Base-by-base conservation (phyloP, 2,888 invertebrate species). In the Phymatocera aterrima region DNA sequence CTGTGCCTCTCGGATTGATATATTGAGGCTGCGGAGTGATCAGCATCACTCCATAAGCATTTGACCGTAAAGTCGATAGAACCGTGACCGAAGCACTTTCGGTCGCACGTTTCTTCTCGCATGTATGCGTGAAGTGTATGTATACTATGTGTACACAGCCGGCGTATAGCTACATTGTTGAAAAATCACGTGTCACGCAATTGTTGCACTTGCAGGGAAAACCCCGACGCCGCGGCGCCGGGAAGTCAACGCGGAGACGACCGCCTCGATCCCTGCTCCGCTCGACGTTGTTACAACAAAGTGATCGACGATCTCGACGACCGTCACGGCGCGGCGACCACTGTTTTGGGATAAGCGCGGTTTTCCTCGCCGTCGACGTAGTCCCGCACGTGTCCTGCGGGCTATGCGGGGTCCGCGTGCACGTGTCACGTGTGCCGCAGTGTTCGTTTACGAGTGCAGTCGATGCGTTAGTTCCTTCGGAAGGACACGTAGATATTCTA, bases 321-420 rank as follows among this genome's bases (percentile, higher is more conserved):
- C 12, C 77, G 60, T 10, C 61, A 37, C 34, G 8, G 37, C 37
- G n/a, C 61, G 34, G n/a, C 6, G 34, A 60, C 31, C 31, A 24
- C 28, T 15, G 60, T 60, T 64, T 37, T 43, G 43, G 8, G 28
- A n/a, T 31, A 60, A 15, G 54, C 12, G 77, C 15, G 60, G 48
- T 77, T 34, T 51, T 77, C 48, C 31, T 28, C 15, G 24, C 3
- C 21, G 48, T 21, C 21, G 6, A 10, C 15, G 21, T 28, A 18
- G 12, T 31, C 46, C 5, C 80, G 80, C 83, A 83, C 83, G 83
- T 83, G 83, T 82, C 81, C 74, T 78, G 78, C 78, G 81, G 78
- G 72, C 81, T 68, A 80, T 81, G 81, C 81, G 81, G 82, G 82
- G 81, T 82, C 21, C 68, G 43, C 43, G 37, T 40, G 82, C 82